Evolutionary conservation across 2,888 invertebrate species (phyloP).

Genomic region (Pyrochroa serraticornis): DNA sequence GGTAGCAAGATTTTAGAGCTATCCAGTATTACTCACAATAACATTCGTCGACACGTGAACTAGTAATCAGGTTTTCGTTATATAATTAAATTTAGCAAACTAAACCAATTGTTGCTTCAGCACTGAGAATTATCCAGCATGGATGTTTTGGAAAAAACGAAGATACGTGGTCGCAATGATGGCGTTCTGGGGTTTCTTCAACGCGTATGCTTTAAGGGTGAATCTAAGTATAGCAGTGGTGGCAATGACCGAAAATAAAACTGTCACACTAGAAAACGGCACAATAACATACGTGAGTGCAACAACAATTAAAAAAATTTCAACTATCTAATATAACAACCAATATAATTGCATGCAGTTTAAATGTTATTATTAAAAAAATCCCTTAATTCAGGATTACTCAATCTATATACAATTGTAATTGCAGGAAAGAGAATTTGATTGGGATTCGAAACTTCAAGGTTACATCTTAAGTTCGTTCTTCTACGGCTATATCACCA

Average conservation of each 20-base stretch:
- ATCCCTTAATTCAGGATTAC: neutral
- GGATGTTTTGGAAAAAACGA: slow-evolving; percentile 77
- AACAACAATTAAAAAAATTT: too few species aligned
- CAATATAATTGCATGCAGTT: too few species aligned
- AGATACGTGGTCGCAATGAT: slow-evolving; percentile 76
- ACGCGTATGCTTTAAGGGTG: slow-evolving; percentile 81
- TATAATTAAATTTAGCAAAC: too few species aligned
- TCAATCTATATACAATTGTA: neutral
- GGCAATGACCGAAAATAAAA: slow-evolving; percentile 83
- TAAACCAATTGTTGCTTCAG: slow-evolving; percentile 21
- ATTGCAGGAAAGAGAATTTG: slow-evolving; percentile 63
- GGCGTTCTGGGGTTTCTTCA: slow-evolving; percentile 86
- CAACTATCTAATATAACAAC: too few species aligned
- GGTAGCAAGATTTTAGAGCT: too few species aligned
- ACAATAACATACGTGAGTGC: slow-evolving; percentile 64
- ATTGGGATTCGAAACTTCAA: slow-evolving; percentile 79
- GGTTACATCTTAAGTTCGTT: slow-evolving; percentile 84
- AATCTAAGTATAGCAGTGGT: slow-evolving; percentile 93
- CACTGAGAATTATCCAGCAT: slow-evolving; percentile 48
- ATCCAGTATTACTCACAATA: too few species aligned
- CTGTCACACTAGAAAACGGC: slow-evolving; percentile 68
- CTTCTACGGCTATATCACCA: slow-evolving; percentile 87
- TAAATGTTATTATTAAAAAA: too few species aligned
- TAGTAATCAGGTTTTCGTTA: too few species aligned
- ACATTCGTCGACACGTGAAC: too few species aligned